A percentile compares a stretch with the other conserved stretches of the same genome.
These are phyloP conservation scores for Dolichallabes microphthalmus DNA, from an alignment of 2,113 vertebrate species.

Conservation along the genomic window DNA sequence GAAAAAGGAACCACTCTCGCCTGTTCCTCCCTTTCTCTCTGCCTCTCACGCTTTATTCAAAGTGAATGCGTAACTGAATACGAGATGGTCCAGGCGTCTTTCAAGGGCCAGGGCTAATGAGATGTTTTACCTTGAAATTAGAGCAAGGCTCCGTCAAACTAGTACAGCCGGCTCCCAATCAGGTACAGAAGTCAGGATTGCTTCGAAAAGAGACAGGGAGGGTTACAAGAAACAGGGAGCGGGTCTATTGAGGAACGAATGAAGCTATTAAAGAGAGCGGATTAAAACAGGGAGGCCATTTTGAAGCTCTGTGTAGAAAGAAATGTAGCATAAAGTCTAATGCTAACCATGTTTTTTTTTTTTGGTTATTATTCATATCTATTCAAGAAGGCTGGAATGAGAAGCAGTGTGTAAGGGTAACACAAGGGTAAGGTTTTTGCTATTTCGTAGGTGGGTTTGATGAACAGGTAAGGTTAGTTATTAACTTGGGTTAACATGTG, in stretches of 20 bases:
- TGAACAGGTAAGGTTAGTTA: constrained; percentile 71
- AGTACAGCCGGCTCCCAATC: constrained; percentile 60
- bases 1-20: constrained; percentile 45
- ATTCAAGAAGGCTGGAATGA: constrained; percentile 54
- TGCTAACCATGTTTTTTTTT: constrained; percentile 52
- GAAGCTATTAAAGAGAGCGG: constrained; percentile 47
- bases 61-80: constrained; percentile 78
- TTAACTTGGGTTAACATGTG: constrained; percentile 59
- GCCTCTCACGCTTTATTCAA: constrained; percentile 70
- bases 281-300: constrained; percentile 62
- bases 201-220: constrained; percentile 54
- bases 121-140: constrained; percentile 77
- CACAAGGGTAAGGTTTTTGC: constrained; percentile 63
- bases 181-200: constrained; percentile 56
- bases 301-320: constrained; percentile 54
- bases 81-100: constrained; percentile 71
- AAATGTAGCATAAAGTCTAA: constrained; percentile 54
- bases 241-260: constrained; percentile 53
- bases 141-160: constrained; percentile 65
- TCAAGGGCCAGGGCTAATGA: constrained; percentile 76
- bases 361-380: constrained; percentile 51
- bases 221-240: constrained; percentile 54
- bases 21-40: constrained; percentile 56
- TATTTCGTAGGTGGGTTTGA: constrained; percentile 52
- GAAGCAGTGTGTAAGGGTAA: constrained; percentile 51